phyloP scores from a whole-genome alignment of 1,140 invertebrate genomes.

The Drosophila asahinai region DNA sequence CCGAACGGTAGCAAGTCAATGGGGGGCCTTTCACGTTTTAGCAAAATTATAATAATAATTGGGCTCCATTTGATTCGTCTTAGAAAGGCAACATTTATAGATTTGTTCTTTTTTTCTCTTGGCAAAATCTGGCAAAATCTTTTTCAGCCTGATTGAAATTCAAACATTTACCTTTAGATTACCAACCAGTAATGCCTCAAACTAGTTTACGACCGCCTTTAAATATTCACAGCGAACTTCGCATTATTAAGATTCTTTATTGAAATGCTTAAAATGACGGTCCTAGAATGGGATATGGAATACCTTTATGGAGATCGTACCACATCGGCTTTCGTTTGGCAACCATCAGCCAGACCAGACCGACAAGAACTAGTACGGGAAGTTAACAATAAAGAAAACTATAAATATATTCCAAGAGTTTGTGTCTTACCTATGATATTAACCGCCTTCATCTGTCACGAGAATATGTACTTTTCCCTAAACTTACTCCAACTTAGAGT shows the following conservation, averaged over 20 bases:
- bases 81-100: background rate
- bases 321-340: background rate
- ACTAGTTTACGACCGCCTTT: slow-evolving; percentile 6
- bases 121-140: background rate
- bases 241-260: slow-evolving; percentile 33
- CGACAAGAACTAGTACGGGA: background rate
- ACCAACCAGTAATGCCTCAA: slow-evolving; percentile 1
- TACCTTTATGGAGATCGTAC: slow-evolving; percentile 9
- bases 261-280: background rate
- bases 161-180: background rate
- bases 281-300: slow-evolving; percentile 34
- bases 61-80: background rate
- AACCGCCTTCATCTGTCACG: background rate
- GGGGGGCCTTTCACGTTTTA: slow-evolving; percentile 1
- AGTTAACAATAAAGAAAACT: background rate
- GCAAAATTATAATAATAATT: background rate
- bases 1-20: slow-evolving; percentile 31
- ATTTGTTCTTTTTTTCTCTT: background rate
- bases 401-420: background rate
- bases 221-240: slow-evolving; percentile 13
- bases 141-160: background rate
- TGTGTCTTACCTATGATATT: background rate
- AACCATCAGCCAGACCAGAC: background rate
- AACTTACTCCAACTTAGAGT: background rate
- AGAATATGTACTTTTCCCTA: no score